Conservation (phyloP, 1,140 invertebrate genomes). For the Chionoecetes opilio region DNA sequence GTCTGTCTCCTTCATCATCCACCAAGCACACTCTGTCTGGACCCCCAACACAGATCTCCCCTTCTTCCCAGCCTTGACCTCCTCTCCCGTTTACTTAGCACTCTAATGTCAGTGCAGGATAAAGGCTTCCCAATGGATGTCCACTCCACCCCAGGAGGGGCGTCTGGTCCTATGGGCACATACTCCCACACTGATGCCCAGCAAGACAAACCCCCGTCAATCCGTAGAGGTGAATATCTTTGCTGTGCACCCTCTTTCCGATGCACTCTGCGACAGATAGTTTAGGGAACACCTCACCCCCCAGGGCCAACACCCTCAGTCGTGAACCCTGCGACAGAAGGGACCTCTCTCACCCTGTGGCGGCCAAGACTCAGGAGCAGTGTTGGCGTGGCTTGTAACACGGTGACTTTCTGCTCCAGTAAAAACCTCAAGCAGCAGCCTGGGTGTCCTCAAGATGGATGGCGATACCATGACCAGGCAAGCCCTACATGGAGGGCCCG, state of each 20-base stretch:
- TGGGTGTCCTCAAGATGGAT: slow-evolving; percentile 46
- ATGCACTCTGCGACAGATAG: slow-evolving; percentile 13
- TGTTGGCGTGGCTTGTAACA: slow-evolving; percentile 72
- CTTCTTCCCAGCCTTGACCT: slow-evolving; percentile 57
- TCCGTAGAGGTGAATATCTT: slow-evolving; percentile 72
- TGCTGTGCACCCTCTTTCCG: background rate
- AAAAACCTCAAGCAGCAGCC: slow-evolving; percentile 21
- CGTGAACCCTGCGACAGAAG: slow-evolving; percentile 25
- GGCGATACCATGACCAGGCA: slow-evolving; percentile 51
- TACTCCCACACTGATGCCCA: slow-evolving; percentile 65
- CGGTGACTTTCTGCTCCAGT: slow-evolving; percentile 48
- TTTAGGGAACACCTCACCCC: slow-evolving; percentile 70
- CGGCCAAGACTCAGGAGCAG: slow-evolving; percentile 61
- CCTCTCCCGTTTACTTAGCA: slow-evolving; percentile 37
- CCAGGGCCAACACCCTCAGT: slow-evolving; percentile 64
- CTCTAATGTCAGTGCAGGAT: slow-evolving; percentile 42
- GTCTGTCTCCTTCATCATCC: background rate
- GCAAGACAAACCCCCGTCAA: slow-evolving; percentile 73
- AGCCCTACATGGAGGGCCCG: slow-evolving; percentile 67
- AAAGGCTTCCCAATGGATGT: slow-evolving; percentile 57
- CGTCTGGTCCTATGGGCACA: background rate
- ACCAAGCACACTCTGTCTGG: slow-evolving; percentile 58
- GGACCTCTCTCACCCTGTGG: slow-evolving; percentile 11
- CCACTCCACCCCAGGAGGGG: background rate
- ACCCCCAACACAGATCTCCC: slow-evolving; percentile 68